These are phyloP conservation scores for Scaptomyza graminum DNA, from an alignment of 1,140 invertebrate genomes.

Conservation along the genomic window DNA sequence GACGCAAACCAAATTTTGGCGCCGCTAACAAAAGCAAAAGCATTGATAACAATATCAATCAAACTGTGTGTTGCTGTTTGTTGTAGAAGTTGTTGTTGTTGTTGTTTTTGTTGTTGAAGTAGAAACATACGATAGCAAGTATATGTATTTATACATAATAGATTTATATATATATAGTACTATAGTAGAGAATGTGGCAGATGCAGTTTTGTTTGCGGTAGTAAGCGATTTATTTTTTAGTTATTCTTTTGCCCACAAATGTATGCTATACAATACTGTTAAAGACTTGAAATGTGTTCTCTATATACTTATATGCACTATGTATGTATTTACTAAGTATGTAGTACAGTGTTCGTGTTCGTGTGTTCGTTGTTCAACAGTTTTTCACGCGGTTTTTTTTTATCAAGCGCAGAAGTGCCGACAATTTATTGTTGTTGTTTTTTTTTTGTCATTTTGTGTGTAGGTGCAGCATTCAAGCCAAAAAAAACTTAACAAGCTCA, in stretches of 20 bases:
- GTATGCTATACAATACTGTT: constrained; percentile 72
- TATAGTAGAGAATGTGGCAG: constrained; percentile 10
- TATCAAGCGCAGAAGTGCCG: constrained; percentile 24
- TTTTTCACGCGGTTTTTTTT: constrained; percentile 28
- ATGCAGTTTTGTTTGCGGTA: constrained; percentile 11
- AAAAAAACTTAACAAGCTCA: constrained; percentile 25
- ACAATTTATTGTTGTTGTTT: constrained; percentile 15
- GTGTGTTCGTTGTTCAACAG: constrained; percentile 52
- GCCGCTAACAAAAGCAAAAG: constrained; percentile 71
- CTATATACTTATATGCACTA: constrained; percentile 14
- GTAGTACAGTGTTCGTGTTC: constrained; percentile 73
- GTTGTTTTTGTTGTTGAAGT: constrained; percentile 22
- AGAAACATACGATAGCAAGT: constrained; percentile 23
- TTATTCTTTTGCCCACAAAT: constrained; percentile 61
- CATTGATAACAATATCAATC: constrained; percentile 71
- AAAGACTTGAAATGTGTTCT: constrained; percentile 10
- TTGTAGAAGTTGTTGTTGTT: constrained; percentile 20
- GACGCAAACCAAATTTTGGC: constrained; percentile 35
- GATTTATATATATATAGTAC: constrained; percentile 2
- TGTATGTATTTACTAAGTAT: constrained; percentile 32
- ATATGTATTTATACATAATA: constrained; percentile 1
- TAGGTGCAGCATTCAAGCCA: constrained; percentile 41
- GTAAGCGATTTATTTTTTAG: constrained; percentile 31
- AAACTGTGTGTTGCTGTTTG: constrained; percentile 52
- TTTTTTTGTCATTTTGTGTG: constrained; percentile 22